These are phyloP conservation scores for Drosophila ananassae DNA, from an alignment of 1,140 invertebrate species.

Conservation along the genomic window DNA sequence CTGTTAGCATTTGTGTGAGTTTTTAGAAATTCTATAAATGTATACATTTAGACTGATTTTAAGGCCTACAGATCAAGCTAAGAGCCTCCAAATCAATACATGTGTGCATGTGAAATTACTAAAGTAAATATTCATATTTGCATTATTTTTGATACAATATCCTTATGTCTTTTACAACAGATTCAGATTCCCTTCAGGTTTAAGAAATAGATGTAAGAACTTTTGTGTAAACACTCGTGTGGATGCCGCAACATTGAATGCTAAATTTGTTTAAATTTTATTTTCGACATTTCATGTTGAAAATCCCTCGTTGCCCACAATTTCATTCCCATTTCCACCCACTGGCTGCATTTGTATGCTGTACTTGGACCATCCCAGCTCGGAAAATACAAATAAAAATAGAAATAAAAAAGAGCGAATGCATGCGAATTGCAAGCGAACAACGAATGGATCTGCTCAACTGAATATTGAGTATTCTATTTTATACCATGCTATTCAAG, in stretches of 20 bases:
- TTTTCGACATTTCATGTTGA: conserved; percentile 62
- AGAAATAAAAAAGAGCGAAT: conserved; percentile 39
- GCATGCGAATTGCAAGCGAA: conserved; percentile 68
- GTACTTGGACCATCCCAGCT: not conserved
- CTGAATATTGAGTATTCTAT: conserved; percentile 79
- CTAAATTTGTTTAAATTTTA: conserved; percentile 73
- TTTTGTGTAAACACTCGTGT: conserved; percentile 51
- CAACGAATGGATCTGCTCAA: conserved; percentile 80
- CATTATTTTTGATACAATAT: no score
- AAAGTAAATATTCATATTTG: no score
- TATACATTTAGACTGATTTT: no score
- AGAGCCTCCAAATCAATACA: no score
- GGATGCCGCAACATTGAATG: conserved; percentile 32
- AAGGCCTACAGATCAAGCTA: no score
- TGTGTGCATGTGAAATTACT: no score
- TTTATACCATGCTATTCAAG: conserved; percentile 51
- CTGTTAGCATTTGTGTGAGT: not conserved
- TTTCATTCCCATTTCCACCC: conserved; percentile 12
- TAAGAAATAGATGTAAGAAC: conserved; percentile 4
- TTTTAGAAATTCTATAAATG: no score
- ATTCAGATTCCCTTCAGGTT: conserved; percentile 3
- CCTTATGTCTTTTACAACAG: no score
- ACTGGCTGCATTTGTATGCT: conserved; percentile 14
- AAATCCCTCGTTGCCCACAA: conserved; percentile 44
- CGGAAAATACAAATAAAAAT: conserved; percentile 3